Evolutionary conservation across 1,140 invertebrate species (phyloP).

Genomic region (Drosophila tropicalis): DNA sequence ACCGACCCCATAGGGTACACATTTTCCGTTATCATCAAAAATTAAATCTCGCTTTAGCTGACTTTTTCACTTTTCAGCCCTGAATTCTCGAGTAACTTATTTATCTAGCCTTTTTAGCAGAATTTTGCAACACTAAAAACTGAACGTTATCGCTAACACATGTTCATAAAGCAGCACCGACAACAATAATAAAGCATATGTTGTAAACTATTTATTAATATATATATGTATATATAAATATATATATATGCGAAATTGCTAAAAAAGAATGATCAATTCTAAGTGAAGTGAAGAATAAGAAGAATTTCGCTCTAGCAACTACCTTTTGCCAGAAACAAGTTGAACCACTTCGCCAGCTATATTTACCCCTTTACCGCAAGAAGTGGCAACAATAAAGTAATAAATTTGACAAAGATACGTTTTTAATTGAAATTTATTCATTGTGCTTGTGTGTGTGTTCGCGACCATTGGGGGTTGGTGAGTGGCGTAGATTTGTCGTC

Average conservation of each 20-base stretch:
- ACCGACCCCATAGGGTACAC: no score
- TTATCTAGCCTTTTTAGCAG: no score
- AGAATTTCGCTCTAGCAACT: background rate
- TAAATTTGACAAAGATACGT: conserved; percentile 39
- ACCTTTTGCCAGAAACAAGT: background rate
- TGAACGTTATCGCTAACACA: conserved; percentile 4
- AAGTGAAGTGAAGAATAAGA: background rate
- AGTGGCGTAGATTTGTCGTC: conserved; percentile 31
- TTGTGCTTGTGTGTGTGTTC: conserved; percentile 28
- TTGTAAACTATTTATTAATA: conserved; percentile 3
- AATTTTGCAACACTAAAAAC: background rate
- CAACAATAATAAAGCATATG: conserved; percentile 7
- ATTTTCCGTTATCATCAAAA: no score
- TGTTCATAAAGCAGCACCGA: background rate
- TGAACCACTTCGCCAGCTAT: background rate
- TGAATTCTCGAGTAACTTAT: no score
- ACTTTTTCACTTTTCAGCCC: no score
- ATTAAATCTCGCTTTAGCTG: no score
- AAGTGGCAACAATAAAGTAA: conserved; percentile 37
- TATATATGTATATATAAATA: background rate
- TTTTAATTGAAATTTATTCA: conserved; percentile 80
- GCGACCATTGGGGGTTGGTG: conserved; percentile 37
- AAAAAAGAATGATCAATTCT: background rate
- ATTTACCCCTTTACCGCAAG: conserved; percentile 6
- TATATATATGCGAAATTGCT: background rate